Base-by-base conservation (phyloP, 2,797 vertebrate genomes). In the Triplophysa bombifrons region DNA sequence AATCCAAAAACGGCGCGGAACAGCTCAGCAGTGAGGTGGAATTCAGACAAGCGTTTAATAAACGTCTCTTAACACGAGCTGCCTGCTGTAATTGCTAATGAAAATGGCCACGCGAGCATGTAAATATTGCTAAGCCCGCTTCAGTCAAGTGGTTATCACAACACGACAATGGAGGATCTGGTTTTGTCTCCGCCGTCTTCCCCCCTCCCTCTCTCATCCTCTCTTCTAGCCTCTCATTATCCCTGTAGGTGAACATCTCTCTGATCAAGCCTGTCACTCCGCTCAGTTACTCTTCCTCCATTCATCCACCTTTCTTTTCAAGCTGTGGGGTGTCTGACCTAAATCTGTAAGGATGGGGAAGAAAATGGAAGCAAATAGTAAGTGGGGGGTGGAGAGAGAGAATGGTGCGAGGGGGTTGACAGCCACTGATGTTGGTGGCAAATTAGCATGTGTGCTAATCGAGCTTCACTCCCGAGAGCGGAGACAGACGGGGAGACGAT, bases 311-410 rank as follows among this genome's bases (percentile, higher is more conserved):
- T 74, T 63, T 81, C 75, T 71, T 44, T 82, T 82, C 69, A 80
- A 86, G 82, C 83, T 82, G 83, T 83, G 67, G 84, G 80, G 83
- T 56, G 88, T 90, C 87, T 92, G 91, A 92, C 91, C 91, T 90
- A 92, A 89, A 91, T 92, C 88, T 87, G 84, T 80, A 80, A 82
- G 84, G 85, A 86, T 86, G 80, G 85, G 77, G 82, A 55, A 46
- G 82, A 67, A 78, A 81, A 75, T 46, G 77, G 74, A 69, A 51
- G 53, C 69, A 65, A 72, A 67, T 46, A 75, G 53, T 22, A 71
- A 70, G 51, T 44, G 48, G 25, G 41, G 74, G 48, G 25, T 68
- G 51, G 12, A 16, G 65, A 51, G 48, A 63, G 53, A 41, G 41
- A n/a, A 67, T 25, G 76, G 76, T 64, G 74, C 58, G 48, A 72